A percentile compares a stretch with the other conserved stretches of the same genome.
phyloP scores from a whole-genome alignment of 1,140 invertebrate species.

The Lordiphosa stackelbergi region DNA sequence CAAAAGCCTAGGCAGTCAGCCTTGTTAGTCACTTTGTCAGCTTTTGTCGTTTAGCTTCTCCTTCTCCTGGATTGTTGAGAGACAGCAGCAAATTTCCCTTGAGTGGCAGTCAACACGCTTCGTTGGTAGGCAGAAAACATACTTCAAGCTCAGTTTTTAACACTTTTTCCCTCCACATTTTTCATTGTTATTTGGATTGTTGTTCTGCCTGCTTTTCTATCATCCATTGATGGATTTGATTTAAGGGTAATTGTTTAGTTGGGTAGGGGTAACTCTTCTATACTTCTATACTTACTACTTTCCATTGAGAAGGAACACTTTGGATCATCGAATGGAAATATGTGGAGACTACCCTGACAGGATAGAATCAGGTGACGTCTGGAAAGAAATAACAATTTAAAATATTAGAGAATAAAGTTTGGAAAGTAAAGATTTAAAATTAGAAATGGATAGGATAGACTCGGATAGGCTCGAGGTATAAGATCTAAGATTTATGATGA shows the following conservation, averaged over 20 bases:
- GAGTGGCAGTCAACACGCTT: conserved; percentile 50
- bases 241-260: too few relatives aligned
- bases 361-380: conserved; percentile 93
- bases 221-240: neutral
- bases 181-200: conserved; percentile 13
- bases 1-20: conserved; percentile 42
- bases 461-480: too few relatives aligned
- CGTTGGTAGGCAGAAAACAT: conserved; percentile 15
- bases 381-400: conserved; percentile 56
- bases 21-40: conserved; percentile 68
- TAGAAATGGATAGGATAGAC: too few relatives aligned
- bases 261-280: too few relatives aligned
- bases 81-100: conserved; percentile 46
- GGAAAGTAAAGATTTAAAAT: too few relatives aligned
- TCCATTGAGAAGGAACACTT: conserved; percentile 95
- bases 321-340: conserved; percentile 97
- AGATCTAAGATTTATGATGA: too few relatives aligned
- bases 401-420: neutral
- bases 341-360: conserved; percentile 93
- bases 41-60: conserved; percentile 45
- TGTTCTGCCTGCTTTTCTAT: conserved; percentile 7
- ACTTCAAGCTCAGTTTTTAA: conserved; percentile 24
- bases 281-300: conserved; percentile 88
- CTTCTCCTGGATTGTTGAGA: conserved; percentile 29
- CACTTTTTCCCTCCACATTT: conserved; percentile 26